Percentiles rank a stretch among this genome's conserved stretches.
These are phyloP conservation scores for Beris chalybata DNA, from an alignment of 2,888 invertebrate species.

Conservation along the genomic window DNA sequence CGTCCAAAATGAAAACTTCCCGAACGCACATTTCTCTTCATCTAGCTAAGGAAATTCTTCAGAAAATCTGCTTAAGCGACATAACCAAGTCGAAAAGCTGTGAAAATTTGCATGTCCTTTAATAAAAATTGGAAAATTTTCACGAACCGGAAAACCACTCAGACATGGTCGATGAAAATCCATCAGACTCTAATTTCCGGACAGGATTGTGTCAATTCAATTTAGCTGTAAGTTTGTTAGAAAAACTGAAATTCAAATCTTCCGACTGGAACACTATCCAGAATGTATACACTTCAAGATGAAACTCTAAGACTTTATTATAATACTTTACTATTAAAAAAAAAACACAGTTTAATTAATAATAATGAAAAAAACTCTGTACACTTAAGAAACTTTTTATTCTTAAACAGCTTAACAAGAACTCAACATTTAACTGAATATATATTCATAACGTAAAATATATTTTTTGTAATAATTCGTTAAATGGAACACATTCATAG, in stretches of 20 bases:
- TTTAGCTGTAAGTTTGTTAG: constrained; percentile 20
- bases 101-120: constrained; percentile 83
- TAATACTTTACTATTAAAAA: background rate
- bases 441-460: constrained; percentile 12
- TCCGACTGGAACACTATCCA: too few relatives aligned
- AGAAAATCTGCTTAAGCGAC: constrained; percentile 84
- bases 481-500: constrained; percentile 13
- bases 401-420: background rate
- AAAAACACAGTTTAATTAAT: background rate
- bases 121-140: constrained; percentile 42
- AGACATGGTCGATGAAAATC: background rate
- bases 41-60: constrained; percentile 78
- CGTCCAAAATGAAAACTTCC: constrained; percentile 72
- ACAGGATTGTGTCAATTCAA: constrained; percentile 29
- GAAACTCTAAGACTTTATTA: background rate
- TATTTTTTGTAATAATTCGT: constrained; percentile 30
- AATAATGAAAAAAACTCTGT: constrained; percentile 7
- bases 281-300: too few relatives aligned
- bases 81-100: constrained; percentile 84
- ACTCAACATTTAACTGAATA: constrained; percentile 4
- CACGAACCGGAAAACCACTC: constrained; percentile 39
- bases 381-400: constrained; percentile 4
- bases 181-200: constrained; percentile 9
- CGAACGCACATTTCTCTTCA: constrained; percentile 80
- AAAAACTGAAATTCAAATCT: constrained; percentile 1